Evolutionary conservation across 2,888 invertebrate species (phyloP), one percentile per base, ranked within the genome.

Genomic region (Plusia festucae): DNA sequence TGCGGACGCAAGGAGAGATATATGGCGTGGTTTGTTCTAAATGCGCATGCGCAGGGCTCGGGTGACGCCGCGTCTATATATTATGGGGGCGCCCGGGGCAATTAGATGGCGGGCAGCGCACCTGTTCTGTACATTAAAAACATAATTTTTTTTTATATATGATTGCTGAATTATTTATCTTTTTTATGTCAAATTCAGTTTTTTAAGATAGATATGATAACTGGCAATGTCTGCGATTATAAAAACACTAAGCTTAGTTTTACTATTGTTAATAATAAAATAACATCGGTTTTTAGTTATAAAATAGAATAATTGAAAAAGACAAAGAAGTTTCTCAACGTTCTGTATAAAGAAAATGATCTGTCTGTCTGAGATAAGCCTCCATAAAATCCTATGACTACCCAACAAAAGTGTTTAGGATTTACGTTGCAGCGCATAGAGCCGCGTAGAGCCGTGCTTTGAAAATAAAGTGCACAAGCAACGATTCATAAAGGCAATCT

Each of bases 1-100:
- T 93, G 94, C 91, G 90, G 91, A 89, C 91, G 93, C 90, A 90
- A 84, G 87, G 91, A 91, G 93, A 93, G 94, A 94, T 90, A 91
- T 94, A 94, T 93, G 91, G 92, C 88, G 85, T 85, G 90, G 91
- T 91, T 91, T 89, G 92, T 92, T 93, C 92, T 92, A 93, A 93
- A 93, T 92, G 90, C 86, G 91, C 90, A 85, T 82, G 86, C 88
- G 88, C 80, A 78, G 84, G 82, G 85, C 84, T 85, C 78, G 85
- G 86, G 83, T 86, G 88, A 87, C 89, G 85, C 83, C 77, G 76
- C 76, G 79, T 79, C 88, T 88, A 89, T 90, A 90, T 89, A 88
- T 90, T 89, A 90, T 74, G 75, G 82, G 82, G 88, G 86, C 88
- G 88, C 86, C 85, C 81, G 83, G 59, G 82, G 85, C 90, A 92